Evolutionary conservation across 2,113 vertebrate species (phyloP), one percentile per base, ranked within the genome.

Genomic region (Dissostichus mawsoni): DNA sequence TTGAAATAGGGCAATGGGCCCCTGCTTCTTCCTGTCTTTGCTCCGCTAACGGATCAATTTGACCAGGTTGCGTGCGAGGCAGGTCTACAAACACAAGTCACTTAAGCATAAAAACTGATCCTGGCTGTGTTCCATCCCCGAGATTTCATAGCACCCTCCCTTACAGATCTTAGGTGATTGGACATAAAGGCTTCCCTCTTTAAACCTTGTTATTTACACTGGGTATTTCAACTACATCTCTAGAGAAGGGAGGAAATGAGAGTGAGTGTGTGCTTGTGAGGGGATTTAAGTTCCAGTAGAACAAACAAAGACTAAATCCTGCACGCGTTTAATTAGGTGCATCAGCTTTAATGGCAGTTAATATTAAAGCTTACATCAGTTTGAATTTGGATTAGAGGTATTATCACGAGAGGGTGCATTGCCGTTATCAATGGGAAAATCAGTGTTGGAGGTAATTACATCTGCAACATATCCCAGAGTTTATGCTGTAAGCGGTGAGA

Each of bases 291-390:
- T 59, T 17, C 56, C 74, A 65, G 20, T 5, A 65, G 51, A 76
- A 73, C 69, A 82, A 87, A 87, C 78, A 87, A 77, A 47, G 63
- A 53, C 36, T n/a, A 8, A 69, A 61, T 33, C 25, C 17, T 7
- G 44, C 45, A 50, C 71, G 69, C 4, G 18, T 83, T 86, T 75
- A 85, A 90, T 92, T 85, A 85, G 84, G 66, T 71, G 79, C 65
- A 83, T 89, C 79, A 59, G 65, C 66, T 78, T 81, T 84, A 84
- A 87, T 67, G 73, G 55, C 56, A 59, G 65, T 51, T 66, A 78
- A 82, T 83, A 86, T 85, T 85, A 83, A 84, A 86, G 79, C 74
- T 85, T 53, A 76, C 76, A 86, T 78, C 73, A 84, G 79, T 87
- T 85, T 86, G 87, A 82, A 71, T 84, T 81, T 72, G 79, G 87